phyloP scores from a whole-genome alignment of 2,888 invertebrate species.

The Calameuta pallipes region DNA sequence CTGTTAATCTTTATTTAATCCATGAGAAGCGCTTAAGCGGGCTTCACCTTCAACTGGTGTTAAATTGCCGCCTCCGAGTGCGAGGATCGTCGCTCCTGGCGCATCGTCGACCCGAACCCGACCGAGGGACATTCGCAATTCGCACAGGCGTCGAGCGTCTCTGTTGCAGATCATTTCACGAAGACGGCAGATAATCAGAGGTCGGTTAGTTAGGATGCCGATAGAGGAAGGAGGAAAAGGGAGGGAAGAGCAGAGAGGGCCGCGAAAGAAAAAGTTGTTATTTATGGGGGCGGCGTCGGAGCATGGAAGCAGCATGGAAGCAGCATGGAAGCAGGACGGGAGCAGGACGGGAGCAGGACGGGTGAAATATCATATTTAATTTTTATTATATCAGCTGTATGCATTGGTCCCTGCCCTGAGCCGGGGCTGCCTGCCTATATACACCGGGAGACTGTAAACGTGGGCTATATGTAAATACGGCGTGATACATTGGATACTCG shows the following conservation, averaged over 20 bases:
- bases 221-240: too few relatives aligned
- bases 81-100: conserved; percentile 14
- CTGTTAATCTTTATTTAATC: conserved; percentile 66
- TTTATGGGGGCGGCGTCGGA: conserved; percentile 37
- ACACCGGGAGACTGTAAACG: conserved; percentile 46
- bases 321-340: conserved; percentile 11
- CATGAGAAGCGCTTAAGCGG: conserved; percentile 64
- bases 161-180: too few relatives aligned
- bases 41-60: conserved; percentile 60
- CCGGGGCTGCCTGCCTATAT: conserved; percentile 6
- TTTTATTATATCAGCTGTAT: conserved; percentile 61
- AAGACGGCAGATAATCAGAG: too few relatives aligned
- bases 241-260: neutral
- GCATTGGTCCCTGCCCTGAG: conserved; percentile 40
- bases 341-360: conserved; percentile 21
- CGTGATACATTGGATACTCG: conserved; percentile 66
- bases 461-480: conserved; percentile 64
- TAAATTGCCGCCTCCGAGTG: conserved; percentile 54
- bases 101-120: too few relatives aligned
- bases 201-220: too few relatives aligned
- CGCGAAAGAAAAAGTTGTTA: conserved; percentile 43
- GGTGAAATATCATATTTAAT: conserved; percentile 63
- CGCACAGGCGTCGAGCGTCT: too few relatives aligned
- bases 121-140: too few relatives aligned
- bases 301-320: conserved; percentile 8